phyloP scores from a whole-genome alignment of 2,888 invertebrate species.

The Syrphus vitripennis region DNA sequence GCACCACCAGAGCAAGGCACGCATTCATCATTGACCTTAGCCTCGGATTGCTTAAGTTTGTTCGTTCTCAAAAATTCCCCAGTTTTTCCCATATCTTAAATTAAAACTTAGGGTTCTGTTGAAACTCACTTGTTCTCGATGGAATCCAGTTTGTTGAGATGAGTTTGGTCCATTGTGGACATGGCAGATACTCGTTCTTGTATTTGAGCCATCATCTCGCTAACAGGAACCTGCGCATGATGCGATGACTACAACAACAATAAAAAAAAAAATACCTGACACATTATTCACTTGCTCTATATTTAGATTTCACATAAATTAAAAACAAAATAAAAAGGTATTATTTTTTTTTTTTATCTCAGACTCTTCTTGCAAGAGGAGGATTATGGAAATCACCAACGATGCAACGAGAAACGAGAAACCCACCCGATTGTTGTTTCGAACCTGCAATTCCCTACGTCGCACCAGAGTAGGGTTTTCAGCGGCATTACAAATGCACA shows the following conservation, averaged over 20 bases:
- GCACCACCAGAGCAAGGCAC: neutral
- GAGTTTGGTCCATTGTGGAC: slow-evolving; percentile 79
- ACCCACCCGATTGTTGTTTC: slow-evolving; percentile 55
- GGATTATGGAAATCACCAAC: neutral
- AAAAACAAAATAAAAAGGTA: neutral
- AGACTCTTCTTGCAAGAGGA: neutral
- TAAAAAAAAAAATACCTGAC: neutral
- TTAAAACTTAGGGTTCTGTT: neutral
- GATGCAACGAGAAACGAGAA: neutral
- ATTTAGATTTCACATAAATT: slow-evolving; percentile 30
- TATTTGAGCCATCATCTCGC: slow-evolving; percentile 76
- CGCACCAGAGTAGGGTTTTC: slow-evolving; percentile 14
- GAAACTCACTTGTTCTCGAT: slow-evolving; percentile 80
- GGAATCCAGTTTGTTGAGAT: slow-evolving; percentile 78
- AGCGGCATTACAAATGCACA: slow-evolving; percentile 41
- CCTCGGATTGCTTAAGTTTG: slow-evolving; percentile 8
- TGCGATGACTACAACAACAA: slow-evolving; percentile 23
- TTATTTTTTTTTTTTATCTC: neutral
- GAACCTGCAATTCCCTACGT: slow-evolving; percentile 24
- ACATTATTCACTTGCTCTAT: slow-evolving; percentile 49
- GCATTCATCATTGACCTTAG: slow-evolving; percentile 41
- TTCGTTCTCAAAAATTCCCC: neutral
- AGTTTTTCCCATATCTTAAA: neutral
- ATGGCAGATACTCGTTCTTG: slow-evolving; percentile 79
- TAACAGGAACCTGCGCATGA: slow-evolving; percentile 46